A percentile compares a stretch with the other conserved stretches of the same genome.
Conservation (phyloP, 2,797 vertebrate species). For the Threskiornis aethiopicus region DNA sequence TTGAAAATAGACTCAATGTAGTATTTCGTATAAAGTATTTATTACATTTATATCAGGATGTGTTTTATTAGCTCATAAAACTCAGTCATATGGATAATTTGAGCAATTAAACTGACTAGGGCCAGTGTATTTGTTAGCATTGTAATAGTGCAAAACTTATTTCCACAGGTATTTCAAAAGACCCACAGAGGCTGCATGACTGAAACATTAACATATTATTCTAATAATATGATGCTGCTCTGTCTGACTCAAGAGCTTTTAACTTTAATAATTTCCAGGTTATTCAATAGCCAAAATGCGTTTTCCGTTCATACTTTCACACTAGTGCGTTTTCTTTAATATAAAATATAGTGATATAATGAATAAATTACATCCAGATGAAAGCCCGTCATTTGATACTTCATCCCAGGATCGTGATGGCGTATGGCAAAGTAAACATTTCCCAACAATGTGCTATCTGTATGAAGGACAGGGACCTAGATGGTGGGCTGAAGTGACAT, state of each 20-base stretch:
- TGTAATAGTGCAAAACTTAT: slow-evolving; percentile 45
- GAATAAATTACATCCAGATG: slow-evolving; percentile 76
- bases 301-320: slow-evolving; percentile 71
- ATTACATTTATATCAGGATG: slow-evolving; percentile 55
- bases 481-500: not conserved
- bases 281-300: slow-evolving; percentile 55
- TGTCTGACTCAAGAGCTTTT: slow-evolving; percentile 72
- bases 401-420: slow-evolving; percentile 16
- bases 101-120: slow-evolving; percentile 25
- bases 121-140: slow-evolving; percentile 42
- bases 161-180: slow-evolving; percentile 74
- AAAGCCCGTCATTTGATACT: slow-evolving; percentile 62
- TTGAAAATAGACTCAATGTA: slow-evolving; percentile 2
- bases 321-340: slow-evolving; percentile 68
- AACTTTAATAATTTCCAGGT: slow-evolving; percentile 75
- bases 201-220: slow-evolving; percentile 76
- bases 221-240: slow-evolving; percentile 71
- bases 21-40: slow-evolving; percentile 23
- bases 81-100: slow-evolving; percentile 28
- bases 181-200: slow-evolving; percentile 37
- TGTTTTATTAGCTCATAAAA: slow-evolving; percentile 70
- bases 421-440: slow-evolving; percentile 17
- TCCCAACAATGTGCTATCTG: not conserved
- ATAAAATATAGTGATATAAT: slow-evolving; percentile 63
- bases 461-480: slow-evolving; percentile 24